Evolutionary conservation across 2,797 vertebrate species (phyloP), one percentile per base, ranked within the genome.

Genomic region (Tenualosa thibaudeaui): DNA sequence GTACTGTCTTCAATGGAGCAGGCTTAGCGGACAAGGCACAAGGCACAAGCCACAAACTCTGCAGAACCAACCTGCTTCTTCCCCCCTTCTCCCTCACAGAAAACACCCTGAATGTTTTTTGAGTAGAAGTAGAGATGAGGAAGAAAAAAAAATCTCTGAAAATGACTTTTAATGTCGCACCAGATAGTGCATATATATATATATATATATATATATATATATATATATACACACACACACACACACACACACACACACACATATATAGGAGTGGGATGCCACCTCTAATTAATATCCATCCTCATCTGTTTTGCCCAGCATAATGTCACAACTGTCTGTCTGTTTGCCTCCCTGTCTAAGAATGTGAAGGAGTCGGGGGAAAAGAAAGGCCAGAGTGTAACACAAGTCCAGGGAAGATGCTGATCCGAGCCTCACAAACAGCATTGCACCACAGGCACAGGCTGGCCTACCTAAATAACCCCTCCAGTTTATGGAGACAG

Each of bases 311-410:
- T 75, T 5, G 54, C 26, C 15, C 6, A 15, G 15, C 40, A 13
- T 68, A 31, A 68, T 78, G 71, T 78, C 71, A 78, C 71, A 46
- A 46, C 37, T 19, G 71, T 78, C 37, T 40, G 12, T 37, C 65
- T 78, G 37, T 78, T 46, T 46, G 15, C 40, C 71, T 46, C 46
- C 37, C 37, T 46, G 17, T 78, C 71, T 22, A 40, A 46, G 5
- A 46, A 15, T 43, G 68, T 7, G 68, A 17, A 7, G 37, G 68
- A 43, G 37, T 37, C 12, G 26, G 15, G 65, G 26, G 26, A 71
- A 71, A 40, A 19, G 24, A 40, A 75, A 75, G 68, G 37, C 37
- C 54, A 56, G 54, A 40, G 37, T 40, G 68, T 37, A 24, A 43
- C 17, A 46, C 5, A 43, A 37, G 65, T 71, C 26, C 13, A 71